Percentiles rank a stretch among this genome's conserved stretches.
Conservation (phyloP, 2,113 vertebrate species). For the Lamprotornis superbus region DNA sequence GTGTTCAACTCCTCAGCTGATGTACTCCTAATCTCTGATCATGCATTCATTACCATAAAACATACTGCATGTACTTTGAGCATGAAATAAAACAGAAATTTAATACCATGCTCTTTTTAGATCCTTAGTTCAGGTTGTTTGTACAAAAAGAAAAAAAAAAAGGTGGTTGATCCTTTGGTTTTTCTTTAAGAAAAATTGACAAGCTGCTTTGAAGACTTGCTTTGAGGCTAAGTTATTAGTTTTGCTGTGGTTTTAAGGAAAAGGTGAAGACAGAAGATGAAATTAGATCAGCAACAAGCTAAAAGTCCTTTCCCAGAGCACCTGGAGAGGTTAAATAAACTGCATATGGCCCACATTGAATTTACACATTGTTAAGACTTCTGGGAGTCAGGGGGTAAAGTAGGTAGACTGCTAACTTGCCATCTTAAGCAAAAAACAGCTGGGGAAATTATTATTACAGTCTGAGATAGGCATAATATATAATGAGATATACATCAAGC, state of each 20-base stretch:
- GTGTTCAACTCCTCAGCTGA: constrained; percentile 5
- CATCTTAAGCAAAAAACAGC: constrained; percentile 28
- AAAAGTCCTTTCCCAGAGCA: constrained; percentile 58
- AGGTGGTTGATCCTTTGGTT: background rate
- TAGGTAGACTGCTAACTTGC: constrained; percentile 53
- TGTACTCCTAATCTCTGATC: constrained; percentile 9
- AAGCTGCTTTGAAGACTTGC: constrained; percentile 52
- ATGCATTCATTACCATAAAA: constrained; percentile 26
- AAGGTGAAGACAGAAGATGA: constrained; percentile 66
- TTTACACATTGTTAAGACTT: constrained; percentile 63
- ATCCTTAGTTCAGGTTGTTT: constrained; percentile 35
- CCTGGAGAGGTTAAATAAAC: constrained; percentile 64
- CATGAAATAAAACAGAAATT: constrained; percentile 51
- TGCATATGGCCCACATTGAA: constrained; percentile 35
- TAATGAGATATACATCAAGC: background rate
- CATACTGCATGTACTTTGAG: constrained; percentile 16
- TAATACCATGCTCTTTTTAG: constrained; percentile 43
- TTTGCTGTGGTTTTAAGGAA: constrained; percentile 60
- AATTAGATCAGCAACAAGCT: constrained; percentile 56
- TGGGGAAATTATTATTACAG: background rate
- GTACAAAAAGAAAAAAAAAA: background rate
- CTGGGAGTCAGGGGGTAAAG: background rate
- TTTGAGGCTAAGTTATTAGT: constrained; percentile 57
- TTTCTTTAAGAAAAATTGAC: constrained; percentile 58
- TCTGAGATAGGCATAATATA: background rate